Evolutionary conservation across 2,888 invertebrate species (phyloP), one percentile per base, ranked within the genome.

Genomic region (Uloborus plumipes): DNA sequence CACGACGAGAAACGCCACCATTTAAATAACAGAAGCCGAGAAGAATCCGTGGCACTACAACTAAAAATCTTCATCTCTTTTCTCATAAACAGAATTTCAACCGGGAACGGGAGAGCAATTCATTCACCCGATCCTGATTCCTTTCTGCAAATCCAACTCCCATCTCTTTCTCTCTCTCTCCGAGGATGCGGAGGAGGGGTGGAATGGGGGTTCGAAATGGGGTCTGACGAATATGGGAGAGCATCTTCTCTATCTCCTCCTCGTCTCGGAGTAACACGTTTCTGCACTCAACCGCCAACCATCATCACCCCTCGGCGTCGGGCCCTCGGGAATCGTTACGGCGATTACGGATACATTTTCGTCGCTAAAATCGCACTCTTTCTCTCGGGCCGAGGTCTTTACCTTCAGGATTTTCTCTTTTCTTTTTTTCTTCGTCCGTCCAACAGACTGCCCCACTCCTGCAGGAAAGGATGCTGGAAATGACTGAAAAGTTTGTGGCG

Each of bases 291-390:
- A 65, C 49, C 13, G 62, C 69, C 14, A 26, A 39, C 76, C 76
- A 76, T 76, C 76, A 76, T 26, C 62, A 20, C 69, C 51, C 69
- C 58, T 65, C 20, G 22, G n/a, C 65, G 47, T 18, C 47, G 18
- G 18, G 15, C 76, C 76, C 64, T 26, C 15, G 77, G 77, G 77
- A 64, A 71, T 70, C 70, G 77, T 78, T 76, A 76, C 76, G 77
- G 64, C 77, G 77, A 78, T 78, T 78, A 78, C 77, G 49, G 53
- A 70, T 55, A 65, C 77, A 78, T 78, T 78, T 78, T 70, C 70
- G 55, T 50, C 64, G 50, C 75, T 65, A 65, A 74, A 62, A 74
- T 55, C 74, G 49, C 74, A 18, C 65, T 59, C 75, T 58, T 67
- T 74, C 58, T 74, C 58, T 55, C n/a, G 18, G 11, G 39, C 39